A percentile compares a stretch with the other conserved stretches of the same genome.
These are phyloP conservation scores for Cyanoderma ruficeps DNA, from an alignment of 2,113 vertebrate genomes.

Conservation along the genomic window DNA sequence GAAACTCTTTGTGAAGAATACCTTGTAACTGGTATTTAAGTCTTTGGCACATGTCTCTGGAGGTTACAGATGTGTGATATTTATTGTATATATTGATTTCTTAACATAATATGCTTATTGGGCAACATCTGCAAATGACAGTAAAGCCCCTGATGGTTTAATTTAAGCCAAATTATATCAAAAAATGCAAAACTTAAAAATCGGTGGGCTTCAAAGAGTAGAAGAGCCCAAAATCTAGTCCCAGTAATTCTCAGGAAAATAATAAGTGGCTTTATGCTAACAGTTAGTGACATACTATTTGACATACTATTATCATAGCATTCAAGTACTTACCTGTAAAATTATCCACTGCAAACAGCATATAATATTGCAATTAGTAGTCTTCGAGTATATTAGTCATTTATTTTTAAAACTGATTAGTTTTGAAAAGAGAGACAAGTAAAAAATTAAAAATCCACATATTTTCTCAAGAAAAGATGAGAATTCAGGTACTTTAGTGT, in stretches of 20 bases:
- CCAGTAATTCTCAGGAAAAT: background rate
- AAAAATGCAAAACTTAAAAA: background rate
- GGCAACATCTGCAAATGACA: background rate
- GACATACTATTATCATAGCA: background rate
- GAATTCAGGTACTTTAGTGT: background rate
- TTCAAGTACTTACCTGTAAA: background rate
- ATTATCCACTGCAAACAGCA: background rate
- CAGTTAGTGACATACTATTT: background rate
- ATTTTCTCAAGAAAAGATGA: background rate
- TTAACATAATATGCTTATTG: background rate
- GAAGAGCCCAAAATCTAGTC: background rate
- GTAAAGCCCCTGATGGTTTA: background rate
- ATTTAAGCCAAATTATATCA: background rate
- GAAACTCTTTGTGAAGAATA: background rate
- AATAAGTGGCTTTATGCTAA: background rate
- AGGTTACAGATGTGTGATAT: background rate
- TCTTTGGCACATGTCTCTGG: slow-evolving; percentile 16
- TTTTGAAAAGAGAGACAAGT: background rate
- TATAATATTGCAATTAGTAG: background rate
- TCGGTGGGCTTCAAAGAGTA: background rate
- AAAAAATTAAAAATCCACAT: background rate
- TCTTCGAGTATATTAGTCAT: background rate
- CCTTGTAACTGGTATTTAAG: background rate
- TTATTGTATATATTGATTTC: background rate
- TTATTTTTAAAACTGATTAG: background rate